phyloP scores from a whole-genome alignment of 2,888 invertebrate species.

The Hecatera dysodea region DNA sequence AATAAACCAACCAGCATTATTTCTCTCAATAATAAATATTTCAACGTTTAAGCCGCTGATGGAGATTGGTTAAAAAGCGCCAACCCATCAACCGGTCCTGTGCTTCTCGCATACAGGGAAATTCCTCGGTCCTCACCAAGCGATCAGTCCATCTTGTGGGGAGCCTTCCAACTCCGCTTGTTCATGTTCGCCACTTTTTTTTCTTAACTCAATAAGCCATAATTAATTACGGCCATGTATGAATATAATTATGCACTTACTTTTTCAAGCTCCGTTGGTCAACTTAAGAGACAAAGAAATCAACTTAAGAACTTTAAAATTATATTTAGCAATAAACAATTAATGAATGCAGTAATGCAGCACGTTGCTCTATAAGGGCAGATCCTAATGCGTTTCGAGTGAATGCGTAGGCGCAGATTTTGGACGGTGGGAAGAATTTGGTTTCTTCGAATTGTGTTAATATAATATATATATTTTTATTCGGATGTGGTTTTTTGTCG shows the following conservation, averaged over 20 bases:
- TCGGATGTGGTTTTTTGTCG: conserved; percentile 52
- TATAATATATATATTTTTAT: not conserved
- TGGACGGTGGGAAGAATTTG: conserved; percentile 71
- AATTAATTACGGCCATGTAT: not conserved
- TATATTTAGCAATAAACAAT: conserved; percentile 39
- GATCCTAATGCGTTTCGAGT: conserved; percentile 73
- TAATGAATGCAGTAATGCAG: conserved; percentile 69
- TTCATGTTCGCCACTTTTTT: too few relatives aligned
- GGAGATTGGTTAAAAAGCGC: not conserved
- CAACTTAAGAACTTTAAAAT: not conserved
- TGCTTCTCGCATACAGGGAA: too few relatives aligned
- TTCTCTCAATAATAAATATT: too few relatives aligned
- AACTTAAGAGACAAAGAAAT: conserved; percentile 34
- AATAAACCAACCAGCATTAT: too few relatives aligned
- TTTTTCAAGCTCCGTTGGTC: not conserved
- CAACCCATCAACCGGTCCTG: not conserved
- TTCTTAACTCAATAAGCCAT: not conserved
- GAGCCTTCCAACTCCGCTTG: not conserved
- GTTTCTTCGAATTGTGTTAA: conserved; percentile 20
- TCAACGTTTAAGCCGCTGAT: too few relatives aligned
- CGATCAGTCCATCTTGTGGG: not conserved
- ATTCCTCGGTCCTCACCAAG: not conserved
- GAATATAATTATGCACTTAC: too few relatives aligned
- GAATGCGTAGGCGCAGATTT: conserved; percentile 78
- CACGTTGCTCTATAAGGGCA: conserved; percentile 76